A percentile compares a stretch with the other conserved stretches of the same genome.
These are phyloP conservation scores for Syrista parreyssii DNA, from an alignment of 2,888 invertebrate genomes.

Conservation along the genomic window DNA sequence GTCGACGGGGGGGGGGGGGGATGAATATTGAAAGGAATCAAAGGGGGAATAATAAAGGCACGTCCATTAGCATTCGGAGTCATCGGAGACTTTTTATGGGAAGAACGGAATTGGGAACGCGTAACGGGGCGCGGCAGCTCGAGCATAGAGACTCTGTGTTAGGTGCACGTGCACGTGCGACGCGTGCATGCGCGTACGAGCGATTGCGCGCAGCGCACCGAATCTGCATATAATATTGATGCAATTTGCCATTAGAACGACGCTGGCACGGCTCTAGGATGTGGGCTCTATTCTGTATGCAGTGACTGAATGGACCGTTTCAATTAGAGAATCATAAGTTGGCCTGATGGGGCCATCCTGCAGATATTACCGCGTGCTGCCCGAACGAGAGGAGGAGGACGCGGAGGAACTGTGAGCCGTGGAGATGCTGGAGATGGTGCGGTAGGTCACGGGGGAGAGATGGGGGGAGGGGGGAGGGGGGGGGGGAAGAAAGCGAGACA, in stretches of 20 bases:
- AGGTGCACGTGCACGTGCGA: neutral
- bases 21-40: too few species aligned
- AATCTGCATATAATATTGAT: slow-evolving; percentile 62
- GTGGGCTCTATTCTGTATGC: slow-evolving; percentile 55
- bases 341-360: slow-evolving; percentile 62
- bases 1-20: neutral
- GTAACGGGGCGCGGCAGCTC: too few species aligned
- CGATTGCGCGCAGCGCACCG: slow-evolving; percentile 26
- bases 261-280: slow-evolving; percentile 50
- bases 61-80: too few species aligned
- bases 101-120: too few species aligned
- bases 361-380: slow-evolving; percentile 38
- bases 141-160: too few species aligned
- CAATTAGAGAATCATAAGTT: slow-evolving; percentile 64
- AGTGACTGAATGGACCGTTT: slow-evolving; percentile 58
- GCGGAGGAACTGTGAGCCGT: neutral
- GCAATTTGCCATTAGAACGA: slow-evolving; percentile 60
- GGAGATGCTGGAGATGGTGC: neutral
- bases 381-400: neutral
- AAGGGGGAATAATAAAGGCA: too few species aligned
- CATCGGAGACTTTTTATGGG: too few species aligned
- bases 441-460: neutral
- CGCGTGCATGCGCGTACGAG: neutral
- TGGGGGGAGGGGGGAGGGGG: neutral
- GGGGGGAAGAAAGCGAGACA: slow-evolving; percentile 9